These are phyloP conservation scores for Acromyrmex heyeri DNA, from an alignment of 1,140 invertebrate species.

Conservation along the genomic window DNA sequence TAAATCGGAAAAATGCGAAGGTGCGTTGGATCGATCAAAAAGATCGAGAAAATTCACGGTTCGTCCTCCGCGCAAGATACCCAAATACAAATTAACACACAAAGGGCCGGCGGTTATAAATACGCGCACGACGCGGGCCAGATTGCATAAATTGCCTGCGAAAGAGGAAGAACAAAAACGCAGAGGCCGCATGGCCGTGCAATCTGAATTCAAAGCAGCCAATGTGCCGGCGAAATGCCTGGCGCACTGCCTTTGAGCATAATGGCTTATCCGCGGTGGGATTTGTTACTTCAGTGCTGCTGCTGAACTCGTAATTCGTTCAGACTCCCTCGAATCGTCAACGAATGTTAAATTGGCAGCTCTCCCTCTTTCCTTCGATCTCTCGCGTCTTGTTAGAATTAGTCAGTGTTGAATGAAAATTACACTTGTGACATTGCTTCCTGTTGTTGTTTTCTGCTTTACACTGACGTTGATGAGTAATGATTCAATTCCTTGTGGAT, in stretches of 20 bases:
- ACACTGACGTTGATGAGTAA: neutral
- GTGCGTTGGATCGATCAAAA: constrained; percentile 58
- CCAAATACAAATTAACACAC: constrained; percentile 86
- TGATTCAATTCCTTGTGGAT: neutral
- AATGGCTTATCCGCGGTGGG: constrained; percentile 59
- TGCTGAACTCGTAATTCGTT: constrained; percentile 38
- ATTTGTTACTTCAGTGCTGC: constrained; percentile 34
- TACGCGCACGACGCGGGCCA: constrained; percentile 78
- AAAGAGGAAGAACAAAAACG: constrained; percentile 80
- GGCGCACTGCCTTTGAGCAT: constrained; percentile 65
- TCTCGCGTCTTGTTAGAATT: neutral
- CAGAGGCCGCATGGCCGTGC: constrained; percentile 69
- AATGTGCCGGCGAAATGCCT: constrained; percentile 67
- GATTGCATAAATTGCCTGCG: constrained; percentile 84
- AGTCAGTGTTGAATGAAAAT: constrained; percentile 11
- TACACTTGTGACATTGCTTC: neutral
- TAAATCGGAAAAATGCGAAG: constrained; percentile 30
- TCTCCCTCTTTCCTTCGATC: neutral
- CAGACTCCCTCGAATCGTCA: constrained; percentile 19
- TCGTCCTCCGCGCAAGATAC: constrained; percentile 63
- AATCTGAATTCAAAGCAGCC: constrained; percentile 85
- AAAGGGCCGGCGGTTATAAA: constrained; percentile 85
- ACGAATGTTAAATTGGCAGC: constrained; percentile 23
- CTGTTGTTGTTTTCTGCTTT: neutral
- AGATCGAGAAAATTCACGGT: constrained; percentile 56